Base-by-base conservation (phyloP, 2,113 vertebrate species). In the Myotis brandtii region DNA sequence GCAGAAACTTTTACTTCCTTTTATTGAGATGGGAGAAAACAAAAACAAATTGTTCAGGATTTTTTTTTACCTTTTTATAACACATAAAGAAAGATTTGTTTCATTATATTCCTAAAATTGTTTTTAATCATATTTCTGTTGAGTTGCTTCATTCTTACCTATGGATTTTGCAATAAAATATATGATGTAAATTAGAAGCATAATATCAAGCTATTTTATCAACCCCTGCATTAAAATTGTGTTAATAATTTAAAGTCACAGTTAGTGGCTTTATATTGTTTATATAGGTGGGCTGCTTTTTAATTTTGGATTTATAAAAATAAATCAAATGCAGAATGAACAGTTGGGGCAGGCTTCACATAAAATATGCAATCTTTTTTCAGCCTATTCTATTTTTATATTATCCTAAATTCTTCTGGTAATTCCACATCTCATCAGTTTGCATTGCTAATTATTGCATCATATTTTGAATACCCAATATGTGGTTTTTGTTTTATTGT, bases 271-370 rank as follows among this genome's bases (percentile, higher is more conserved):
- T 1, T 62, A 69, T 20, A 89, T 54, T 89, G 40, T 34, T 56
- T 46, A 0, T 80, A 37, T 37, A 37, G n/a, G 9, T 92, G 7
- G 3, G 7, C 6, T 86, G 76, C 46, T 62, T 56, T 91, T 86
- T 75, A 70, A 91, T 81, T 91, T 77, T 48, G 5, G 14, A 82
- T 46, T 76, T 81, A 75, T 86, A 59, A 59, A 93, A 89, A 83
- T 2, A 85, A 91, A 56, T 37, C 4, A 91, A 85, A 75, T 1
- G 43, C 2, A 34, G 40, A 69, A 62, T 86, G 3, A 64, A 79
- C 2, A 72, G 20, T 67, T 76, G 30, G 3, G 20, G 2, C 32
- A 43, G 84, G 6, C 1, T 50, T 64, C 16, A 56, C 37, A 34
- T 75, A 62, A 88, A 62, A 67, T 17, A 40, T 25, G 54, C 10